Conservation (phyloP, 2,113 vertebrate genomes). For the Romanogobio albipinnatus region DNA sequence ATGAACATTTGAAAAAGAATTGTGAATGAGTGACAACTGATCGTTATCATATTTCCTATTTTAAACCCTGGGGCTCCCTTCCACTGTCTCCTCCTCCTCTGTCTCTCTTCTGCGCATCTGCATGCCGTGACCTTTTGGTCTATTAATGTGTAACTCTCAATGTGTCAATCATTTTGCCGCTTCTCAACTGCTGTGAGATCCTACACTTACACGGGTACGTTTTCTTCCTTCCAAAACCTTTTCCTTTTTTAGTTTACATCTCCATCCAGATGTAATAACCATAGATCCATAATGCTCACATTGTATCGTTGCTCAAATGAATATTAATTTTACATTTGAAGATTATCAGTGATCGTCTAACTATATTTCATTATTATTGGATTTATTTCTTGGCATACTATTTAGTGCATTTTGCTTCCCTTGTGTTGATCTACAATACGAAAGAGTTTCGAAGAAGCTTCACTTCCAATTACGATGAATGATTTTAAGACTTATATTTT, state of each 20-base stretch:
- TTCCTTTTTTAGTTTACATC: neutral
- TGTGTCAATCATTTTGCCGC: conserved; percentile 9
- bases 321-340: neutral
- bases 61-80: conserved; percentile 28
- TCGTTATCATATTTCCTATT: conserved; percentile 45
- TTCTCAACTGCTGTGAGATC: neutral
- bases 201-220: neutral
- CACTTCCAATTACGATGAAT: neutral
- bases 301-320: neutral
- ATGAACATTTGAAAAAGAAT: conserved; percentile 15
- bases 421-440: neutral
- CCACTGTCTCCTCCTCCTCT: conserved; percentile 29
- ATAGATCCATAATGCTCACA: neutral
- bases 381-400: neutral
- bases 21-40: conserved; percentile 53
- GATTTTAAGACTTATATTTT: neutral
- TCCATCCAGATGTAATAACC: neutral
- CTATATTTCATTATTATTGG: neutral
- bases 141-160: neutral
- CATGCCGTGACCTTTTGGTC: neutral
- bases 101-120: neutral
- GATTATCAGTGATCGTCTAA: neutral
- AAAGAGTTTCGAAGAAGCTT: neutral
- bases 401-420: neutral
- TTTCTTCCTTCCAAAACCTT: neutral